These are phyloP conservation scores for Luperina nickerlii DNA, from an alignment of 2,888 invertebrate species.

Conservation along the genomic window DNA sequence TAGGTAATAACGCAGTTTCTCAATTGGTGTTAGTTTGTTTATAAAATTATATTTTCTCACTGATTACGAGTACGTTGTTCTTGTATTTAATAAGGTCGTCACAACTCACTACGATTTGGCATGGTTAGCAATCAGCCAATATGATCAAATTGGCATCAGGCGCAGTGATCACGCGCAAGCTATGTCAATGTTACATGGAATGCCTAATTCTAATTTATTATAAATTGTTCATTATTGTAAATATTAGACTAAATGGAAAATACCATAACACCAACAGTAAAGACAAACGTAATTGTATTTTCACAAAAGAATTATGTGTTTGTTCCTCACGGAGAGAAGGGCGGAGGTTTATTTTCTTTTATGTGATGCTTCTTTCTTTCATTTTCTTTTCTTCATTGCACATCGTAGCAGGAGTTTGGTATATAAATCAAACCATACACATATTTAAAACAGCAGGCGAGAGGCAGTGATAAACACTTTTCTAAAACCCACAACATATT, in stretches of 20 bases:
- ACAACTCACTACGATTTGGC: constrained; percentile 69
- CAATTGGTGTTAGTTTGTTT: constrained; percentile 23
- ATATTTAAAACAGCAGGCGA: constrained; percentile 1
- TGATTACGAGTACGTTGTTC: constrained; percentile 18
- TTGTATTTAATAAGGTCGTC: constrained; percentile 65
- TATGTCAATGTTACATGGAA: constrained; percentile 69
- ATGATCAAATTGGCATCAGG: constrained; percentile 72
- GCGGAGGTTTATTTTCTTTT: neutral
- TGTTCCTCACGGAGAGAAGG: neutral
- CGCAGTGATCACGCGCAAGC: constrained; percentile 65
- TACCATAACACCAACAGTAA: neutral
- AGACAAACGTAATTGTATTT: constrained; percentile 8
- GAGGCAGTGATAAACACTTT: neutral
- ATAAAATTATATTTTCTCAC: constrained; percentile 24
- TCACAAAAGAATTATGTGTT: neutral
- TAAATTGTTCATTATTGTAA: constrained; percentile 32
- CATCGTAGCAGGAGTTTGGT: neutral
- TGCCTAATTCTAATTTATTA: constrained; percentile 46
- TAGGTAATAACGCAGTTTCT: constrained; percentile 20
- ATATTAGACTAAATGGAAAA: constrained; percentile 4
- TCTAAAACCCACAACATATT: neutral
- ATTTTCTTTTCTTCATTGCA: neutral
- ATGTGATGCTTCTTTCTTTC: neutral
- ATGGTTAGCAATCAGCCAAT: constrained; percentile 68
- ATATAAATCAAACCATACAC: neutral